phyloP scores from a whole-genome alignment of 2,113 vertebrate species.

The Motacilla alba region DNA sequence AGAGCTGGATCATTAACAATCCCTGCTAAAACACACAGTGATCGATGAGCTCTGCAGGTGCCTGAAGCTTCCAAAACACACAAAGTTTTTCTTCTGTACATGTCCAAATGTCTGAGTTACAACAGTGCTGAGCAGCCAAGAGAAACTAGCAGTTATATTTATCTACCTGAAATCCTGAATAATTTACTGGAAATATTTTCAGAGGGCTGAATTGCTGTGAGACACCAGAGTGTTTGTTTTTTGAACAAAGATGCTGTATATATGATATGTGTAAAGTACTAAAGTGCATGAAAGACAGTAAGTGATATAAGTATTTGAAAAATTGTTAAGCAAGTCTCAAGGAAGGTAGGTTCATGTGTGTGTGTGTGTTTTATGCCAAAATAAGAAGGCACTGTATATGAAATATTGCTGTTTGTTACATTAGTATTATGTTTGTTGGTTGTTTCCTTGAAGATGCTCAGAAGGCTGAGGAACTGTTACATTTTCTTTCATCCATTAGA shows the following conservation, averaged over 20 bases:
- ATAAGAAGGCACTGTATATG: background rate
- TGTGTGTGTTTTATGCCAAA: background rate
- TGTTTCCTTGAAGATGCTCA: background rate
- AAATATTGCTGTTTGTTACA: background rate
- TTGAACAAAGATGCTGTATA: background rate
- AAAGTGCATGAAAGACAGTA: background rate
- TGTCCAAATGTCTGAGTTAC: background rate
- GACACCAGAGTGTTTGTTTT: background rate
- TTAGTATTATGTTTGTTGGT: background rate
- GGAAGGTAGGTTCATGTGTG: background rate
- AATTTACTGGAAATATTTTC: background rate
- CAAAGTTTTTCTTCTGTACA: background rate
- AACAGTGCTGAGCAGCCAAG: background rate
- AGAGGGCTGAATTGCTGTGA: background rate
- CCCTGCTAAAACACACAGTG: background rate
- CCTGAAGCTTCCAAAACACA: background rate
- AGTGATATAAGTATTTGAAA: background rate
- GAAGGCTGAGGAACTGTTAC: background rate
- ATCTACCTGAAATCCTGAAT: background rate
- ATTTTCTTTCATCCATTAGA: background rate
- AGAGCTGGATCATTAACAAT: background rate
- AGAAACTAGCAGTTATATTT: background rate
- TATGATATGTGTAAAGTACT: background rate
- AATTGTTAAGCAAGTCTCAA: background rate
- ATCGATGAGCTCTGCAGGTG: background rate